Evolutionary conservation across 1,140 invertebrate species (phyloP), one percentile per base, ranked within the genome.

Genomic region (Cheumatopsyche charites): DNA sequence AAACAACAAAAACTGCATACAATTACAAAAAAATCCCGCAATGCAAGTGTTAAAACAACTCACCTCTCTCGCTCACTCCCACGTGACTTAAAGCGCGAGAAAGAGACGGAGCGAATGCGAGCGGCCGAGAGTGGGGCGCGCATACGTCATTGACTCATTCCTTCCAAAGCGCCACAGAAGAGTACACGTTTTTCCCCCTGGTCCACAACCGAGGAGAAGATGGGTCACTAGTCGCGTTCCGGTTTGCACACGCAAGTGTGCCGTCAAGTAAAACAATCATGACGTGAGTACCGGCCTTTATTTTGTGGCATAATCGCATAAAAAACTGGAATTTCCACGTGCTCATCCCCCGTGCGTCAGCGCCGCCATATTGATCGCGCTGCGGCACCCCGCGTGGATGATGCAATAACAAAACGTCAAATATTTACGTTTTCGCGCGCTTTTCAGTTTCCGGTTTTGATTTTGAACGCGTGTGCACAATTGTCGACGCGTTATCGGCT

Each of bases 221-320:
- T 75, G 74, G 74, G 41, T 70, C 68, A 75, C 71, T 75, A 75
- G 74, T 73, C 45, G 43, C 52, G 43, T 36, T 67, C 62, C 70
- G 42, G 36, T 67, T 55, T 45, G 74, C 74, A 71, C 71, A 73
- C 74, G 58, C 67, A 67, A 69, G 74, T 73, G 68, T 73, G 71
- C 74, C 71, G 41, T 47, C 25, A 45, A 45, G 47, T 25, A 19
- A 42, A 71, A 21, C 49, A 73, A 75, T 73, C 74, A 75, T 75
- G 74, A 71, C 65, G 74, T 75, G 52, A 75, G 74, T 75, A 73
- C 26, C n/a, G n/a, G n/a, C n/a, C n/a, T 17, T 23, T 23, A 58
- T 25, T 25, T 19, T 12, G 29, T 36, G 4, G 5, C 49, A 21
- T 21, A 21, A 19, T 4, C 19, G 15, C 45, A 7, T 23, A 55